Conservation (phyloP, 2,888 invertebrate genomes). For the Phlogophora meticulosa region DNA sequence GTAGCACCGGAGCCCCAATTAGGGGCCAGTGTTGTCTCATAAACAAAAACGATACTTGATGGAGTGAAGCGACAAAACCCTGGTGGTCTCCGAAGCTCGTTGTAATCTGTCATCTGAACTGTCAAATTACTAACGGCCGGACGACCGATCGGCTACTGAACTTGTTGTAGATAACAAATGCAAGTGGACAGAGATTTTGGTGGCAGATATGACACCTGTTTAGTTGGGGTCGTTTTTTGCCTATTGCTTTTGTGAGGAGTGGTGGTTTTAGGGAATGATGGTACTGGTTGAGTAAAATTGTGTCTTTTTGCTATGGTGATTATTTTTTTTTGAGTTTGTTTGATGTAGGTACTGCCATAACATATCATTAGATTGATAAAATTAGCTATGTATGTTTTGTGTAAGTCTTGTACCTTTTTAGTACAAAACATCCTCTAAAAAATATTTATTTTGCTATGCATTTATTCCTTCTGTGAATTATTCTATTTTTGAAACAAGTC, state of each 20-base stretch:
- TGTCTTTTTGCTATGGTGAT: not conserved
- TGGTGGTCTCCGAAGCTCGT: slow-evolving; percentile 86
- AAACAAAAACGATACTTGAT: slow-evolving; percentile 82
- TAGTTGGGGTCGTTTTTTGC: slow-evolving; percentile 46
- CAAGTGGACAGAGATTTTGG: slow-evolving; percentile 77
- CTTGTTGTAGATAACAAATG: slow-evolving; percentile 89
- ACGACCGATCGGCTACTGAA: slow-evolving; percentile 90
- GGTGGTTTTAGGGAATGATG: not conserved
- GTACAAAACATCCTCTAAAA: no score
- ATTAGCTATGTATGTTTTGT: no score
- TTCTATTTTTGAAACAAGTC: not conserved
- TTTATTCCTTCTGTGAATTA: no score
- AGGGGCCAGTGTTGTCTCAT: slow-evolving; percentile 72
- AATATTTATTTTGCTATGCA: no score
- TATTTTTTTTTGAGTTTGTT: not conserved
- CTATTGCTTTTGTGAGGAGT: slow-evolving; percentile 57
- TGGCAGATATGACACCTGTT: slow-evolving; percentile 50
- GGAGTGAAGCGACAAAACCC: slow-evolving; percentile 84
- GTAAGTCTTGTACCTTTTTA: no score
- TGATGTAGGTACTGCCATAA: not conserved
- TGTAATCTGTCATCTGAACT: slow-evolving; percentile 91
- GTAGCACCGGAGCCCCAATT: slow-evolving; percentile 82
- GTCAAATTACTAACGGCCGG: slow-evolving; percentile 91
- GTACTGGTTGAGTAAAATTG: not conserved
- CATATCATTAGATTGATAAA: no score